Base-by-base conservation (phyloP, 2,113 vertebrate genomes). In the Poicephalus gulielmi region DNA sequence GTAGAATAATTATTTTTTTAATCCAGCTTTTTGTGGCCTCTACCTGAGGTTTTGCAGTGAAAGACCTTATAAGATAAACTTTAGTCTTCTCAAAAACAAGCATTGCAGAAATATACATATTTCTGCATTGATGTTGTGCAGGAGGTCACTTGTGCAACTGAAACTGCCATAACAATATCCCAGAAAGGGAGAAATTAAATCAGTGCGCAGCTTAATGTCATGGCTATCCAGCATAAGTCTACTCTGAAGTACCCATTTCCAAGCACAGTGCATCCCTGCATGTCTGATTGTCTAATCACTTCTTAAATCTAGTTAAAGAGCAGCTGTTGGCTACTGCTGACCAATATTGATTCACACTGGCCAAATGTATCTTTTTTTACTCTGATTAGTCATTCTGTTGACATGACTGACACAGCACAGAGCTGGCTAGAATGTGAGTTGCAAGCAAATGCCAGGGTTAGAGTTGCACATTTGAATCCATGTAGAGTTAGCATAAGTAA, bases 401-500 rank as follows among this genome's bases (percentile, higher is more conserved):
- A 47, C 1, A 0, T 75, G 75, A 71, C n/a, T 79, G 84, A 64
- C 28, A 31, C 28, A 55, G 35, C 33, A 37, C 39, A 50, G 73
- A 84, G 55, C 64, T 91, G 83, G 18, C 27, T 53, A 52, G 67
- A 86, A 57, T 73, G 39, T 55, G 49, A 87, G n/a, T 67, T 74
- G 73, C 60, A 59, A 43, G 35, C 23, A 60, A 79, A 92, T 25
- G 13, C 55, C 55, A 41, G 66, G 16, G 14, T 89, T 91, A 57
- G 35, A 52, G 24, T 43, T 79, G 31, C n/a, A 50, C 2, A 0
- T 39, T 39, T 25, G 49, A 55, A 43, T 76, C 41, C 2, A 1
- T 17, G 15, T 49, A 27, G 19, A 14, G 3, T 69, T 66, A 68
- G 18, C 8, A 8, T 84, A 87, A 95, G 37, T 18, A 31, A 64